Base-by-base conservation (phyloP, 1,140 invertebrate species). In the Diorhabda carinulata region DNA sequence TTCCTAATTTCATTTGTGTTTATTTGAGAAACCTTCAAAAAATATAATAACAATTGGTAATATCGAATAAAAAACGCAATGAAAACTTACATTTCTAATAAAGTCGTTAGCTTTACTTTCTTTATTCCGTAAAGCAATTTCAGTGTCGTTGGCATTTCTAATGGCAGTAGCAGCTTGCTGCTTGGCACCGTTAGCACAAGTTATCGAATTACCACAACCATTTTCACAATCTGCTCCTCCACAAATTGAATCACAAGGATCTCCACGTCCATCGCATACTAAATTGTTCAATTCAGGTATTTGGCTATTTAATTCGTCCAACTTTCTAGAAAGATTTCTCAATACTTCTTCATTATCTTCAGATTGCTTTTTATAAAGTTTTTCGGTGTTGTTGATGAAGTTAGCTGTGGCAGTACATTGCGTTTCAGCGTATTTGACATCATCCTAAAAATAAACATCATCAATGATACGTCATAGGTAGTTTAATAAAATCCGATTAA, bases 221-320 rank as follows among this genome's bases (percentile, higher is more conserved):
- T 52, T 52, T 43, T 88, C 90, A 83, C 97, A 99, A 0, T 94
- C 95, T 57, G 95, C 96, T 25, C 97, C 97, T 45, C 97, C 97
- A 83, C 97, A 99, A 44, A 96, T 85, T 63, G 82, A 80, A 78
- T 98, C 95, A 81, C 97, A 98, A 56, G 91, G 90, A 76, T 93
- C 89, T 42, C 93, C 94, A 44, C 85, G 87, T 75, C 90, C 88
- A 72, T 94, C 96, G 83, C 97, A 98, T 80, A 99, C 75, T 71
- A 77, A 78, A 58, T 91, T 84, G 83, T 98, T 98, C 42, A 98
- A 83, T 69, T 89, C 88, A 0, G 95, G 94, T 75, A 98, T 90
- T 64, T 88, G 83, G 0, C 83, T 79, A 70, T 91, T 88, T 9
- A 98, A 83, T 2, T 84, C 79, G 2, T 82, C 83, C 8, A 98